Conservation (phyloP, 2,888 invertebrate genomes). For the Aproaerema taeniolella region DNA sequence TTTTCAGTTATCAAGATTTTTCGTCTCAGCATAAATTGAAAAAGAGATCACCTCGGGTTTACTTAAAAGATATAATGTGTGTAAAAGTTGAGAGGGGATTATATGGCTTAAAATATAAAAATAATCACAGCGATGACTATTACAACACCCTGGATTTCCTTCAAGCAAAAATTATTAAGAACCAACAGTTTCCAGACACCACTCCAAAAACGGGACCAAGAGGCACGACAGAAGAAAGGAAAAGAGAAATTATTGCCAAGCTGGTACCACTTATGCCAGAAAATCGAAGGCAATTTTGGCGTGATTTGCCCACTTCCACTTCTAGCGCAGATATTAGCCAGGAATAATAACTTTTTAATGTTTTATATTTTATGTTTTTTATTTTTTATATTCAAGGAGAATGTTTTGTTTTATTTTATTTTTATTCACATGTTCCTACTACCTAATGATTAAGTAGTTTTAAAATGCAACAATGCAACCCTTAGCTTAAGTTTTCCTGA, state of each 20-base stretch:
- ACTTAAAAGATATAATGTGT: conserved; percentile 7
- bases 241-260: conserved; percentile 3
- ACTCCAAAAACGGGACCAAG: not conserved
- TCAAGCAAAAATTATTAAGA: conserved; percentile 5
- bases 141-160: conserved; percentile 6
- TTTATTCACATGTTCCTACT: too few species aligned
- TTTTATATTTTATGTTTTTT: too few species aligned
- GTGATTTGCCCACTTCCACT: conserved; percentile 3
- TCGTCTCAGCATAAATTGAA: conserved; percentile 4
- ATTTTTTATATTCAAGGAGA: too few species aligned
- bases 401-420: too few species aligned
- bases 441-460: too few species aligned
- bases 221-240: conserved; percentile 4
- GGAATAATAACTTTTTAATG: too few species aligned
- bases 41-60: conserved; percentile 5
- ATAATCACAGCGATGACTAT: not conserved
- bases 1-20: conserved; percentile 5
- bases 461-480: too few species aligned
- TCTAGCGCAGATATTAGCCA: too few species aligned
- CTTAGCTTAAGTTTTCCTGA: too few species aligned
- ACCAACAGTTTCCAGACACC: conserved; percentile 1
- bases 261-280: conserved; percentile 10
- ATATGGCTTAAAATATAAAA: conserved; percentile 7
- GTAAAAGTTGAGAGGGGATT: conserved; percentile 6
- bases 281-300: conserved; percentile 2